Conservation (phyloP, 2,888 invertebrate genomes). For the Apomyelois bistriatella region DNA sequence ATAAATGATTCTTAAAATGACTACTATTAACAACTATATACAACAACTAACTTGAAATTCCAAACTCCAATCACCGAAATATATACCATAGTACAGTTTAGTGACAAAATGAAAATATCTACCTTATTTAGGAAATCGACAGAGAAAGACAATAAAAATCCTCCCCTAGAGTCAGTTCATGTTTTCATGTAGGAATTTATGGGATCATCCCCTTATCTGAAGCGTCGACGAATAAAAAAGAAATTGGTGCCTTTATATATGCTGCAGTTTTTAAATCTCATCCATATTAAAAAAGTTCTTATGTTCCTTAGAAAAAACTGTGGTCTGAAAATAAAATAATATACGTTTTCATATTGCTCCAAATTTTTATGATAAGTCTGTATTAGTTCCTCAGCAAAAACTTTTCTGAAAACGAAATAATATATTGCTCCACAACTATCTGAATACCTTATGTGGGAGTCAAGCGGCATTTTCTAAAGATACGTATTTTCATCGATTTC, state of each 20-base stretch:
- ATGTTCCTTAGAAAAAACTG: background rate
- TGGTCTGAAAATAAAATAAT: too few relatives aligned
- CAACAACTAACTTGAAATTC: too few relatives aligned
- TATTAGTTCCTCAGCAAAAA: background rate
- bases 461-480: constrained; percentile 7
- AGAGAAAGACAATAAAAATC: constrained; percentile 4
- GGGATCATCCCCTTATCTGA: constrained; percentile 17
- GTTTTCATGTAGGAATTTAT: constrained; percentile 17
- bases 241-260: too few relatives aligned
- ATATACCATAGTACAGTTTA: too few relatives aligned
- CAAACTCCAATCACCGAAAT: too few relatives aligned
- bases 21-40: too few relatives aligned
- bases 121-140: constrained; percentile 6
- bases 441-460: background rate
- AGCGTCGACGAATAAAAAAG: constrained; percentile 10
- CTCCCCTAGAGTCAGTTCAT: constrained; percentile 9
- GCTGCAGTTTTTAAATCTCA: too few relatives aligned
- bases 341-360: too few relatives aligned
- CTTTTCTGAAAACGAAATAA: too few relatives aligned
- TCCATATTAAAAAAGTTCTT: background rate
- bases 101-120: background rate
- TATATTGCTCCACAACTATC: background rate
- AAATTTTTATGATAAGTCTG: background rate
- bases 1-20: too few relatives aligned
- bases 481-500: constrained; percentile 44